Evolutionary conservation across 2,113 vertebrate genomes (phyloP), one percentile per base, ranked within the genome.

Genomic region (Hippocampus zosterae): DNA sequence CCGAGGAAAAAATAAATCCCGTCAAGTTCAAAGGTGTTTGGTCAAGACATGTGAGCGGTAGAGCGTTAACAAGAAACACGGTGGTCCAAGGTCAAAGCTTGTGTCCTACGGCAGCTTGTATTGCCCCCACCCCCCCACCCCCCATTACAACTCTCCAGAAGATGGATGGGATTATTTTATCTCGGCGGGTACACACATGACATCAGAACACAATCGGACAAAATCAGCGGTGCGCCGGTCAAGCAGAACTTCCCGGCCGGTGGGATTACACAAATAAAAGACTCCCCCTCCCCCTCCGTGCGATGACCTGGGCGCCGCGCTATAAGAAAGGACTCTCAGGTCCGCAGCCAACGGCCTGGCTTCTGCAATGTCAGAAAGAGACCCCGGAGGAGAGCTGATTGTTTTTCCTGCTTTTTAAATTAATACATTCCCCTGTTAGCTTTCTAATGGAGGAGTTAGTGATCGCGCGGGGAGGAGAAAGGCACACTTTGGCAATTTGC

Each of bases 401-500:
- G 83, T 88, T 89, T 85, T 80, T 81, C 64, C 41, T 72, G 83
- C 33, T 55, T 70, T 85, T 87, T 78, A 78, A 81, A 82, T 78
- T 70, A 89, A 87, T 81, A 80, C 69, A 86, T 85, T 87, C 81
- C 68, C 73, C 53, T 64, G 85, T 89, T 80, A 77, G 69, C 73
- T 71, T 83, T 87, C 69, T 90, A 90, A 89, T 88, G 76, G 67
- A 69, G 78, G 37, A 71, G 80, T 81, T 73, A 68, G 55, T 83
- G 76, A 63, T 42, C 68, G 69, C 63, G 48, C 68, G 67, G 72
- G 57, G 27, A 77, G 69, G 76, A 27, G 50, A 73, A 66, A 78
- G 33, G 53, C 37, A 63, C 65, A 73, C 40, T 65, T 65, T 44
- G 78, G 88, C 80, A 91, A 92, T 92, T 90, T 93, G 88, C 91